Evolutionary conservation across 2,113 vertebrate genomes (phyloP), one percentile per base, ranked within the genome.

Genomic region (Mastomys natalensis): DNA sequence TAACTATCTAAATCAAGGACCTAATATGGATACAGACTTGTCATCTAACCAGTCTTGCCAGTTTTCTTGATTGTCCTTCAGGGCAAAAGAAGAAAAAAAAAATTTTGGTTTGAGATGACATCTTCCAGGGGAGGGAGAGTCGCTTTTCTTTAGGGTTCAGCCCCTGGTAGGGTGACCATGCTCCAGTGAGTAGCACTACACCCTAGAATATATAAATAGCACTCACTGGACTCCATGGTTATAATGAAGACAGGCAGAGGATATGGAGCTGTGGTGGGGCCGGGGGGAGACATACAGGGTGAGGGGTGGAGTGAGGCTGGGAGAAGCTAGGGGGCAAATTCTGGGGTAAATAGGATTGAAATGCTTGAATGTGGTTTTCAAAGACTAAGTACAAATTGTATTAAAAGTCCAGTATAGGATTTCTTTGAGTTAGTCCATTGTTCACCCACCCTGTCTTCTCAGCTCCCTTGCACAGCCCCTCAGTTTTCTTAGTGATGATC

Each of bases 1-100:
- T 74, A 68, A 78, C 78, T 24, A 88, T 58, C 31, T n/a, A 87
- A 93, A 77, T 70, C 51, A 91, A 60, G 55, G 91, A 91, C 76
- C 88, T 89, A 93, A 26, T 45, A 74, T 19, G 11, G 31, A 93
- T 31, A 66, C 0, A 95, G 21, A 74, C 12, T 82, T 95, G 6
- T 34, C 9, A 34, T 26, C 16, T 43, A 31, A 43, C 45, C 53
- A n/a, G 53, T 22, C 34, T 80, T 80, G 77, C 77, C n/a, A 26
- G 80, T 40, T 40, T 60, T 60, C 80, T 26, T 43, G 40, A 60
- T 60, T 66, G 60, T 31, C 16, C 60, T 85, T 66, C 16, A 64
- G 53, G 53, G 4, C 16, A 80, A 37, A 51, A 53, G 77, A 80
- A 58, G 21, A n/a, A 58, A 81, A 24, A 81, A 81, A n/a, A 15